Conservation (phyloP, 2,888 invertebrate genomes). For the Macrophya annulata region DNA sequence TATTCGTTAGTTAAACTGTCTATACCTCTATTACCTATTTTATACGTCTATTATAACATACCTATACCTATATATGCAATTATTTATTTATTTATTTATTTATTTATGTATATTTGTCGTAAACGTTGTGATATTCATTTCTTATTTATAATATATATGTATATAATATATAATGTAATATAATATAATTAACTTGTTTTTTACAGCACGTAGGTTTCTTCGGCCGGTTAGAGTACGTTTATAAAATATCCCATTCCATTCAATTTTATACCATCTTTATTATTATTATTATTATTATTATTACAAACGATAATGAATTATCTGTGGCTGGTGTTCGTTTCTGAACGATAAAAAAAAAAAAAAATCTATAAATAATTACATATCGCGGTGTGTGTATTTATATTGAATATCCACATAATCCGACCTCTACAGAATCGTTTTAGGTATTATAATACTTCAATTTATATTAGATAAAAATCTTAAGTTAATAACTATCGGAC, state of each 20-base stretch:
- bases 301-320: neutral
- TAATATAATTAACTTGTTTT: slow-evolving; percentile 26
- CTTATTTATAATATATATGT: slow-evolving; percentile 22
- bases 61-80: neutral
- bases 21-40: slow-evolving; percentile 2
- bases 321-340: slow-evolving; percentile 10
- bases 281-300: neutral
- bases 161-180: slow-evolving; percentile 13
- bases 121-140: slow-evolving; percentile 36
- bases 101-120: slow-evolving; percentile 19
- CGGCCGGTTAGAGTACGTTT: slow-evolving; percentile 23
- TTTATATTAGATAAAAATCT: slow-evolving; percentile 8
- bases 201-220: slow-evolving; percentile 6
- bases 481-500: neutral
- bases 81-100: neutral
- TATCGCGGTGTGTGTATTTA: neutral
- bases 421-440: neutral
- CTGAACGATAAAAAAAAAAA: neutral
- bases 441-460: slow-evolving; percentile 29
- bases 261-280: neutral
- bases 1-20: slow-evolving; percentile 25
- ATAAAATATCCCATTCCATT: neutral
- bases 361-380: neutral
- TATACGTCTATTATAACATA: slow-evolving; percentile 18
- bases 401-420: slow-evolving; percentile 3